Conservation (phyloP, 30 jellyfish, hydroid and myxozoan species). For the Cassiopea xamachana region DNA sequence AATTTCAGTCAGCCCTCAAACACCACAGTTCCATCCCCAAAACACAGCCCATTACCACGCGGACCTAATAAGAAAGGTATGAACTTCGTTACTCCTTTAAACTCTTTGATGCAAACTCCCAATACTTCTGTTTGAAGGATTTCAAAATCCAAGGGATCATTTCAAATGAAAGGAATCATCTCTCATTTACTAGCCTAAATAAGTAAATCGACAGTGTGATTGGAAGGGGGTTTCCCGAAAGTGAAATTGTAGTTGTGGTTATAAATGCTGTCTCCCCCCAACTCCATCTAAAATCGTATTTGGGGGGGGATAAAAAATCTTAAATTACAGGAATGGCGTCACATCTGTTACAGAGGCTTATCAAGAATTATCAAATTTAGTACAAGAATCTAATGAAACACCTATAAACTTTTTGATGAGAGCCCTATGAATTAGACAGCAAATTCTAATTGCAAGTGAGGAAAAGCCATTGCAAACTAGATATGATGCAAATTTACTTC, state of each 20-base stretch:
- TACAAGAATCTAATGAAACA: conserved; percentile 52
- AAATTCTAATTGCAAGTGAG: conserved; percentile 35
- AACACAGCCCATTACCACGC: background rate
- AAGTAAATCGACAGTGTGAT: conserved; percentile 55
- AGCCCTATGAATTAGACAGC: conserved; percentile 23
- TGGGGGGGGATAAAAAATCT: conserved; percentile 48
- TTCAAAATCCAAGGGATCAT: conserved; percentile 49
- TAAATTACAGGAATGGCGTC: conserved; percentile 30
- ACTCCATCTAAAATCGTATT: conserved; percentile 55
- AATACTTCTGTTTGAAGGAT: conserved; percentile 40
- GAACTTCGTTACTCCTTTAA: conserved; percentile 25
- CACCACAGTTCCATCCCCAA: background rate
- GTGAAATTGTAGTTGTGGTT: conserved; percentile 50
- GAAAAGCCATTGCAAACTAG: conserved; percentile 22
- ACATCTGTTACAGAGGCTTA: conserved; percentile 50
- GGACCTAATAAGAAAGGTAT: conserved; percentile 7
- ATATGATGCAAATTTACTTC: conserved; percentile 30
- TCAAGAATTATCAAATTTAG: conserved; percentile 43
- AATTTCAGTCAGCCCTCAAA: conserved; percentile 6
- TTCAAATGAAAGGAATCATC: conserved; percentile 39
- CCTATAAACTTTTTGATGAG: conserved; percentile 34
- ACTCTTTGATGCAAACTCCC: conserved; percentile 1
- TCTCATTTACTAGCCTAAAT: conserved; percentile 27
- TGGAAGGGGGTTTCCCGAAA: conserved; percentile 40
- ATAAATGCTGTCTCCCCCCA: conserved; percentile 36